Evolutionary conservation across 2,797 vertebrate species (phyloP).

Genomic region (Kryptolebias ocellatus): DNA sequence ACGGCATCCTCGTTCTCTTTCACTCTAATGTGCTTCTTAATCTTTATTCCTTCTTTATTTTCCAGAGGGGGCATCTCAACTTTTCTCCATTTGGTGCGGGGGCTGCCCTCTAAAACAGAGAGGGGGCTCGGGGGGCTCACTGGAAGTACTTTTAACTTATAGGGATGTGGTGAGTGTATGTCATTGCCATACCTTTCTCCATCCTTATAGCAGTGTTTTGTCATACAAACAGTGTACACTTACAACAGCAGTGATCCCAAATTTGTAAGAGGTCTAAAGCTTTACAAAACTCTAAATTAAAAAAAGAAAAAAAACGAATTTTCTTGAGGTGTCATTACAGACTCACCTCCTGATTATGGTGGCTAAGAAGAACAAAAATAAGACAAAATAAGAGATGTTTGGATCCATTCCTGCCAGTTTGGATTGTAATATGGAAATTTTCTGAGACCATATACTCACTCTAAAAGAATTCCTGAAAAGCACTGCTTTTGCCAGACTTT

Average conservation of each 20-base stretch:
- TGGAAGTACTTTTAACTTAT: conserved; percentile 63
- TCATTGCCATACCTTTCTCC: conserved; percentile 42
- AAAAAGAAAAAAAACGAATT: too few species aligned
- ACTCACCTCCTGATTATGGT: too few species aligned
- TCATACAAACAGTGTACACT: conserved; percentile 42
- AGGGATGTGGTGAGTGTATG: conserved; percentile 82
- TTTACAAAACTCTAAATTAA: too few species aligned
- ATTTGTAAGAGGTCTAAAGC: background rate
- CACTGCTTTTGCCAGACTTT: conserved; percentile 51
- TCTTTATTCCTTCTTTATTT: conserved; percentile 61
- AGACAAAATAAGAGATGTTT: background rate
- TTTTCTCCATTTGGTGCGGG: conserved; percentile 87
- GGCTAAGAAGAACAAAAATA: too few species aligned
- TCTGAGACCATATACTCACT: conserved; percentile 3
- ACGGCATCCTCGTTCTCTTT: conserved; percentile 16
- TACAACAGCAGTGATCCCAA: conserved; percentile 9
- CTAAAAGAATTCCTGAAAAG: conserved; percentile 46
- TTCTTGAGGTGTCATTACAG: too few species aligned
- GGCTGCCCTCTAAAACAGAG: conserved; percentile 81
- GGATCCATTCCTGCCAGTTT: background rate
- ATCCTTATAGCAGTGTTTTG: conserved; percentile 59
- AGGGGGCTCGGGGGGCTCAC: conserved; percentile 56
- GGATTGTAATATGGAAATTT: background rate
- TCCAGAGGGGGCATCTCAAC: conserved; percentile 86
- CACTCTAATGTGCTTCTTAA: conserved; percentile 37